phyloP scores from a whole-genome alignment of 2,888 invertebrate species.

The Lordiphosa andalusiaca region DNA sequence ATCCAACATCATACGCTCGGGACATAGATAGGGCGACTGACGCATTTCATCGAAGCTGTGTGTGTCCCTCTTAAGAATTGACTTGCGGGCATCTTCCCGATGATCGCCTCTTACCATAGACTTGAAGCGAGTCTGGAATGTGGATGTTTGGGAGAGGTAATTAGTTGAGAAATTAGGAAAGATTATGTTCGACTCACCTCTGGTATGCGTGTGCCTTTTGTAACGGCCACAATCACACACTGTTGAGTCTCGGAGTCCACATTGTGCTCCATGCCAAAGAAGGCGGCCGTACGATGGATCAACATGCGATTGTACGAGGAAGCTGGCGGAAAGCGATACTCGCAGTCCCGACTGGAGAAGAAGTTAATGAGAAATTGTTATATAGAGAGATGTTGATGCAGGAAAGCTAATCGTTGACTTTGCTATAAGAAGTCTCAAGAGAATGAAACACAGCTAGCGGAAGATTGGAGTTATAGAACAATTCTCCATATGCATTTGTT shows the following conservation, averaged over 20 bases:
- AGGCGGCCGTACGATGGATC: constrained; percentile 95
- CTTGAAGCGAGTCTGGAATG: constrained; percentile 85
- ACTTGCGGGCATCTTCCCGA: constrained; percentile 86
- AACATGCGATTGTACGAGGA: constrained; percentile 98
- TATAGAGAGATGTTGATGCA: too few species aligned
- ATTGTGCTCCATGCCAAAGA: constrained; percentile 96
- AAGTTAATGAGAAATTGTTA: background rate
- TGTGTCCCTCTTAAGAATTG: constrained; percentile 91
- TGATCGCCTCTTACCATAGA: constrained; percentile 86
- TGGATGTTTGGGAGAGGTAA: too few species aligned
- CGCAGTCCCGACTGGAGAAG: constrained; percentile 83
- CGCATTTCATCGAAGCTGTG: constrained; percentile 89
- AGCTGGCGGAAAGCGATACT: constrained; percentile 94
- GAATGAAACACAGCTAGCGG: too few species aligned
- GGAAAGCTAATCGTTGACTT: too few species aligned
- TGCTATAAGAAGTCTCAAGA: too few species aligned
- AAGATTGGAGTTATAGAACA: too few species aligned
- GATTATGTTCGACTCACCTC: constrained; percentile 66
- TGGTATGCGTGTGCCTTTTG: constrained; percentile 81
- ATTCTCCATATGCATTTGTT: too few species aligned
- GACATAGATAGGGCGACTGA: constrained; percentile 81
- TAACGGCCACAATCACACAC: constrained; percentile 92
- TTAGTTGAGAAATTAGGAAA: background rate
- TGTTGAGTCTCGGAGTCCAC: constrained; percentile 90
- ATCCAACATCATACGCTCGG: constrained; percentile 85